Conservation (phyloP, 1,140 invertebrate species). For the Neotoxoptera formosana region DNA sequence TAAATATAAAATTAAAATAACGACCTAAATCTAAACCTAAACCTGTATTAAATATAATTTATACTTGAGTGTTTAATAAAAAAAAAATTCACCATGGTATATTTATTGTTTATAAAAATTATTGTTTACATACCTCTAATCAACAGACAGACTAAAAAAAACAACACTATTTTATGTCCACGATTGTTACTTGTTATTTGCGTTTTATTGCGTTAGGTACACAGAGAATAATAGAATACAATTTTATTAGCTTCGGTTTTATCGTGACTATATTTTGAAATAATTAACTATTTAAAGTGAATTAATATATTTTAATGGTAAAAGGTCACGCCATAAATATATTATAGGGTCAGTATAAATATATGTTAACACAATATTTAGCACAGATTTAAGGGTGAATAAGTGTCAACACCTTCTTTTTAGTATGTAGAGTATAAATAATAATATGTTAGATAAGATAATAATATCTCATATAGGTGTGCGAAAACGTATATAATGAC, state of each 20-base stretch:
- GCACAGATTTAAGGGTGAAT: not conserved
- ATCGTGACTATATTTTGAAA: not conserved
- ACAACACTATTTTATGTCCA: not conserved
- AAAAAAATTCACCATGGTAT: not conserved
- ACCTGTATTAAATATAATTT: not conserved
- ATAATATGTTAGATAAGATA: not conserved
- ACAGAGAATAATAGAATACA: not conserved
- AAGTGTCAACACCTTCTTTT: not conserved
- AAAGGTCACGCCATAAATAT: not conserved
- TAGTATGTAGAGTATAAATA: not conserved
- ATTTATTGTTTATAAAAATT: not conserved
- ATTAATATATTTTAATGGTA: not conserved
- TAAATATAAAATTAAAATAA: not conserved
- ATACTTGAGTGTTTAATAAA: not conserved
- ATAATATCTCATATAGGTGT: not conserved
- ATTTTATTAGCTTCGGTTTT: not conserved
- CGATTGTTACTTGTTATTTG: not conserved
- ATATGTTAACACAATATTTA: not conserved
- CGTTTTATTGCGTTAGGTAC: not conserved
- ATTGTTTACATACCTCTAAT: not conserved
- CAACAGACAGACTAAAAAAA: not conserved
- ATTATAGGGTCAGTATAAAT: not conserved
- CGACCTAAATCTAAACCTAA: not conserved
- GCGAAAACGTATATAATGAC: not conserved
- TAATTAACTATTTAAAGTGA: not conserved